Base-by-base conservation (phyloP, 2,113 vertebrate species). In the Hoplias malabaricus region DNA sequence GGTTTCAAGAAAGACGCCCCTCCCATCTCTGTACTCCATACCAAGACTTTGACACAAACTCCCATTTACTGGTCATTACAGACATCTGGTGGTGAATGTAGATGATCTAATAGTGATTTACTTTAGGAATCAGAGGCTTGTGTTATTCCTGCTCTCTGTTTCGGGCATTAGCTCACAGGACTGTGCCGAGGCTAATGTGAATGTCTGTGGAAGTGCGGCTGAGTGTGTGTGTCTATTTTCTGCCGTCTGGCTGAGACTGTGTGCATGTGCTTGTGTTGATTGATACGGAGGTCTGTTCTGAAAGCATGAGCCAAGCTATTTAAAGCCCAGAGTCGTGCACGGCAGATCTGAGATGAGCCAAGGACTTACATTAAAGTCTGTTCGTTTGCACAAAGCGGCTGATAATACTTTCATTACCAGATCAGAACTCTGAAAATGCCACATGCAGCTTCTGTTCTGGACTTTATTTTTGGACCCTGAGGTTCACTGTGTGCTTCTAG, bases 141-240 rank as follows among this genome's bases (percentile, higher is more conserved):
- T 4, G 56, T 6, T 31, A 10, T 31, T 5, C 4, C 14, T 31
- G 42, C 40, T 25, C 19, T 14, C 25, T 16, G 11, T 16, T 72
- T 78, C 3, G n/a, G 3, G 7, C n/a, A 53, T 53, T 43, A 63
- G 25, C 12, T 70, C 33, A 68, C 27, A 40, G 23, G 6, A 10
- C 25, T 13, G 19, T 19, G 63, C n/a, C 21, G 11, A 73, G 62
- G 29, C n/a, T 33, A 29, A 27, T 78, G 69, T 46, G 68, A 82
- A 63, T 9, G 10, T 25, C 38, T 56, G 21, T 27, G 46, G 13
- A 67, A 34, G 75, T 42, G 27, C 33, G 12, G 21, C 54, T 66
- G 36, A 40, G 36, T 75, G 73, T 54, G 78, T 72, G 38, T 42
- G 1, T 5, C 86, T 90, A 91, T 90, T 91, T 90, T 78, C n/a